Evolutionary conservation across 1,140 invertebrate species (phyloP), one percentile per base, ranked within the genome.

Genomic region (Nephotettix cincticeps): DNA sequence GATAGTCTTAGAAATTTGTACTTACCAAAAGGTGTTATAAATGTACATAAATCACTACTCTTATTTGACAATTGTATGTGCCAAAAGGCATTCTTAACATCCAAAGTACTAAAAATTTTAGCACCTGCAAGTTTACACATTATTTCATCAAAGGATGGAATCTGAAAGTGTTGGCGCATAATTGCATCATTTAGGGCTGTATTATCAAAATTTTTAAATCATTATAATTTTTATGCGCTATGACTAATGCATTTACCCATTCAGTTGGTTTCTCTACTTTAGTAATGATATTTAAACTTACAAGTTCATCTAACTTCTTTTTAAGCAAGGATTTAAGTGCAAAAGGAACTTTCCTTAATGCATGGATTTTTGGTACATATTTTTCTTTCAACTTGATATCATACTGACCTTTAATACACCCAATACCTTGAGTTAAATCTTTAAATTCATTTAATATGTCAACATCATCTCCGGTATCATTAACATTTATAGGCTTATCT

Each of bases 391-490:
- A 36, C 14, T 36, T 23, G 21, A 51, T 51, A 11, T 51, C 47
- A 51, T 51, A n/a, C 47, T 43, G 9, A 43, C 40, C 40, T n/a
- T 51, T 51, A 19, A 51, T n/a, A 51, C 47, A 51, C 17, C 47
- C 47, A 51, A 51, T 51, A 51, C 47, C 47, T 23, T 51, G 47
- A 51, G 47, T 51, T 51, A 51, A 6, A 51, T 51, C 47, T n/a
- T n/a, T n/a, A 51, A 19, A 51, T 23, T 51, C 47, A 51, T n/a
- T 4, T n/a, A 51, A 23, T 11, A 51, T 51, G n/a, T 51, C 32
- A 6, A 36, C 32, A 36, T 36, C 14, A 4, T 36, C 4, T 36
- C 14, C 14, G 32, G 32, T 51, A 11, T n/a, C 17, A 51, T n/a
- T 23, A 51, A n/a, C 47, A 19, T 43, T 43, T 43, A 6, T 51